Evolutionary conservation across 2,888 invertebrate species (phyloP), one percentile per base, ranked within the genome.

Genomic region (Colostygia pectinataria): DNA sequence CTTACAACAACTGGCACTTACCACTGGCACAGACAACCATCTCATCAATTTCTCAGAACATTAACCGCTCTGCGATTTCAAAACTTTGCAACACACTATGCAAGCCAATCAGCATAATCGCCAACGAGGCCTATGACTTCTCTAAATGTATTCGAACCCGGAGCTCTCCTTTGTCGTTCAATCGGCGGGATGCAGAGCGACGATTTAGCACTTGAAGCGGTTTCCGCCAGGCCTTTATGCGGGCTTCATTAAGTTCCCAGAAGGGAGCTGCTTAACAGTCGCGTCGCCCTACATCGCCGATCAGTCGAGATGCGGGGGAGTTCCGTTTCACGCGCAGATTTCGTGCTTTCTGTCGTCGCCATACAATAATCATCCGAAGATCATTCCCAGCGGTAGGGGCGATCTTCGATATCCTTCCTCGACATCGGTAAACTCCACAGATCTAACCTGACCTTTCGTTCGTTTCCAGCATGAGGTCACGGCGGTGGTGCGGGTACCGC

Each of bases 391-490:
- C 20, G 20, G 20, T 20, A 20, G 20, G 20, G 3, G 20, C 20
- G 20, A 5, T 6, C 20, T 4, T 4, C 6, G 20, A 20, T 20
- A 1, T n/a, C 20, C 5, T 20, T 5, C 5, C 3, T 20, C 5
- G 4, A 4, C 4, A 20, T 20, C 20, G 4, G 4, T 6, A 1
- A 20, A 1, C 4, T 5, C 5, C 18, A 5, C 2, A 4, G 1
- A 23, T 4, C 18, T 45, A 34, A 40, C 27, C 2, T 4, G 1
- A 4, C 0, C n/a, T n/a, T 24, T 1, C 1, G 14, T 31, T 6
- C 59, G 10, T 68, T 86, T 82, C 2, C 85, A 90, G 89, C 87
- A 90, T 90, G 89, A 90, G 84, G 87, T 88, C 87, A 76, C 82
- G 83, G 73, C 80, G 84, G 81, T 70, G 81, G 75, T 79, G 87